These are phyloP conservation scores for Ganaspis brasiliensis DNA, from an alignment of 2,888 invertebrate genomes.

Conservation along the genomic window DNA sequence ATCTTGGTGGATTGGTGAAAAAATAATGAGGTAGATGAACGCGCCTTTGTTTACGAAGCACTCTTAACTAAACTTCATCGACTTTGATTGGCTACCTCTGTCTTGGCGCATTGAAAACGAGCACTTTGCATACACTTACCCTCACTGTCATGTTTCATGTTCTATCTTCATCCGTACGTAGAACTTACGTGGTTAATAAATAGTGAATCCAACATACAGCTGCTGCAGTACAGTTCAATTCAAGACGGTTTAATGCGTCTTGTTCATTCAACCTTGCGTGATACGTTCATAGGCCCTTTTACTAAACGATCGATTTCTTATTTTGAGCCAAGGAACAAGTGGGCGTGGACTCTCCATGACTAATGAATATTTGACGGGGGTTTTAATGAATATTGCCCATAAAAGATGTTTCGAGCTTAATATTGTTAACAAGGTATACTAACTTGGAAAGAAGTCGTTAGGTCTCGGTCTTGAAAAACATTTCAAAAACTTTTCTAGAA, in stretches of 20 bases:
- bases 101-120: slow-evolving; percentile 38
- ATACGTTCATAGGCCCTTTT: slow-evolving; percentile 14
- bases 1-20: neutral
- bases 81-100: slow-evolving; percentile 41
- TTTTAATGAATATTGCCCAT: slow-evolving; percentile 18
- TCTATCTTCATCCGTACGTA: slow-evolving; percentile 24
- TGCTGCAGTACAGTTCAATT: slow-evolving; percentile 7
- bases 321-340: neutral
- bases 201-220: neutral
- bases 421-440: no score
- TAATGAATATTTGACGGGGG: slow-evolving; percentile 10
- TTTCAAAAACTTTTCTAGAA: no score
- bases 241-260: slow-evolving; percentile 1
- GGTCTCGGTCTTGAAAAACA: no score
- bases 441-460: no score
- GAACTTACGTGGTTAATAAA: slow-evolving; percentile 38
- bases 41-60: slow-evolving; percentile 34
- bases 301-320: slow-evolving; percentile 20
- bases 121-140: slow-evolving; percentile 35
- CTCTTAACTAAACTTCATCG: slow-evolving; percentile 36
- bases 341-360: slow-evolving; percentile 4
- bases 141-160: slow-evolving; percentile 25
- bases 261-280: slow-evolving; percentile 24
- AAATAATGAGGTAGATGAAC: slow-evolving; percentile 40
- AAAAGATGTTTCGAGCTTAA: neutral